A percentile compares a stretch with the other conserved stretches of the same genome.
Evolutionary conservation across 2,797 vertebrate genomes (phyloP).

Genomic region (Halcyon chelicuti): DNA sequence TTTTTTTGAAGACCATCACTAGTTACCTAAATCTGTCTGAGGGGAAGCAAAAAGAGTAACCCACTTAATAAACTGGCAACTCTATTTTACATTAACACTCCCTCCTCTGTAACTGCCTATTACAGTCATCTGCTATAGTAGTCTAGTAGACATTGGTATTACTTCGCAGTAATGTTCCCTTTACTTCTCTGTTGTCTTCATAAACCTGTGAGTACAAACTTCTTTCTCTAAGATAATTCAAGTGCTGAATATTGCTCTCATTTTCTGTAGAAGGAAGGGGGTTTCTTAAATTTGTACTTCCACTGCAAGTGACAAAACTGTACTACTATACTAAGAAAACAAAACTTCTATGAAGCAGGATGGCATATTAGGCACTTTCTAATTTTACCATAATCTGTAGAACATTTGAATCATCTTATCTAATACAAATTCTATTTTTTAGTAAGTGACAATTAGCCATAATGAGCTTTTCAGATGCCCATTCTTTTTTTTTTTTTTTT

Average conservation of each 20-base stretch:
- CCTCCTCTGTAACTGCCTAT: not conserved
- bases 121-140: not conserved
- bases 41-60: not conserved
- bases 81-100: not conserved
- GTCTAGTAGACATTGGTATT: not conserved
- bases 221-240: not conserved
- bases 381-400: slow-evolving; percentile 4
- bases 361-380: not conserved
- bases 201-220: not conserved
- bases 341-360: not conserved
- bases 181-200: not conserved
- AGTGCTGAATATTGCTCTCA: not conserved
- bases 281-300: slow-evolving; percentile 25
- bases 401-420: not conserved
- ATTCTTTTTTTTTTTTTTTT: not conserved
- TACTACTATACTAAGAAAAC: not conserved
- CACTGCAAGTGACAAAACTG: not conserved
- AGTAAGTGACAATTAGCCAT: not conserved
- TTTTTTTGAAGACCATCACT: not conserved
- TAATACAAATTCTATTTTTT: not conserved
- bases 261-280: not conserved
- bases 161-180: not conserved
- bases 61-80: not conserved
- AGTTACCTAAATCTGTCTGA: not conserved
- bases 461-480: not conserved